These are phyloP conservation scores for Ellobium chinense DNA, from an alignment of 2,888 invertebrate species.

Conservation along the genomic window DNA sequence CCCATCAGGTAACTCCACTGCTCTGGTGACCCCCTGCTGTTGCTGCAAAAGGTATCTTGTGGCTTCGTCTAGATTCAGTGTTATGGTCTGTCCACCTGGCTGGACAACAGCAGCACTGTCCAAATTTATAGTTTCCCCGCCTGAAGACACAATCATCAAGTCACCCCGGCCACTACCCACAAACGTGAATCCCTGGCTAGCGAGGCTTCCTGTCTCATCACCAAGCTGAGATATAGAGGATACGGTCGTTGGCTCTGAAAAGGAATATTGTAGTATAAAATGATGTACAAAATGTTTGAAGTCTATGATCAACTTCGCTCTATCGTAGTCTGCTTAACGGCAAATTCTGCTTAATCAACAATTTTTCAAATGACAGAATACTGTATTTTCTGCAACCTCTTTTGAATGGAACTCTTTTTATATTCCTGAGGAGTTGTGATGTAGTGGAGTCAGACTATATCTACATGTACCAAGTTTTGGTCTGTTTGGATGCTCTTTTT, in stretches of 20 bases:
- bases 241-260: slow-evolving; percentile 2
- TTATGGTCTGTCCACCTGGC: slow-evolving; percentile 57
- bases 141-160: slow-evolving; percentile 34
- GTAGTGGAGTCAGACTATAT: too few relatives aligned
- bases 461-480: too few relatives aligned
- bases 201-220: slow-evolving; percentile 1
- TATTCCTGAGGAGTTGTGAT: too few relatives aligned
- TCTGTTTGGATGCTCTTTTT: too few relatives aligned
- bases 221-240: neutral
- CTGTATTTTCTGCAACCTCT: too few relatives aligned
- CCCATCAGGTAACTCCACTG: slow-evolving; percentile 61
- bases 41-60: slow-evolving; percentile 64
- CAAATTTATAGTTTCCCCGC: neutral
- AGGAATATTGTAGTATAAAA: too few relatives aligned
- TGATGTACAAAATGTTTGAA: too few relatives aligned
- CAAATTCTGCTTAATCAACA: neutral
- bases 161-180: slow-evolving; percentile 18
- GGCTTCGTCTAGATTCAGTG: slow-evolving; percentile 67
- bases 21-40: slow-evolving; percentile 58
- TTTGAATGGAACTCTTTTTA: too few relatives aligned
- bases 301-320: too few relatives aligned
- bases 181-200: slow-evolving; percentile 13
- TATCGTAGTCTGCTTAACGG: neutral
- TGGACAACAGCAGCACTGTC: slow-evolving; percentile 21
- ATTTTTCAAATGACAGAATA: too few relatives aligned